Base-by-base conservation (phyloP, 2,797 vertebrate species). In the Apogon talboti region DNA sequence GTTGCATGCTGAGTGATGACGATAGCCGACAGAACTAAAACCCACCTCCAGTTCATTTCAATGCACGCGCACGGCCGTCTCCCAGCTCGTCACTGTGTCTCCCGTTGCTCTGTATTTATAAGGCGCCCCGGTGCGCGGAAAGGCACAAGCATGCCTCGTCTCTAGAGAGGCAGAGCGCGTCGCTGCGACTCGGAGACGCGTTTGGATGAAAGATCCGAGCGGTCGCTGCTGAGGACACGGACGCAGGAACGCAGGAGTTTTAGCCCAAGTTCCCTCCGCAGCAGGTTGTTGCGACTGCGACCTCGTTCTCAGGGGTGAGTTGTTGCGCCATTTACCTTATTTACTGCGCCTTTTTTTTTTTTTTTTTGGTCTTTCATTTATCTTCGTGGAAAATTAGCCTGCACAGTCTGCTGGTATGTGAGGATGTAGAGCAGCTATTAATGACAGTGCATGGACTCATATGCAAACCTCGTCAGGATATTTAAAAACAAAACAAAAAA, bases 31-130 rank as follows among this genome's bases (percentile, higher is more conserved):
- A 57, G 38, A 81, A 84, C 76, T 64, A 88, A 86, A 90, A 93
- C 92, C 91, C 79, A 83, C 92, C 91, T 94, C 90, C 93, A 91
- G 86, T 84, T 89, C 76, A 93, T 90, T 92, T 92, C 91, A 92
- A 94, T 94, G 91, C 91, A 90, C 91, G 93, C 84, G 87, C 82
- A 87, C 92, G 91, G 89, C 88, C 91, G 89, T 87, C 74, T 76
- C 84, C 78, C 86, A 89, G 91, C 93, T 91, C 93, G 83, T 91
- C 89, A 86, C 88, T 11, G 85, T 80, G 85, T 87, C 87, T 83
- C 90, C 53, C 83, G 45, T 77, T 85, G 82, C 91, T 85, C 81
- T 83, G 90, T 92, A 89, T 94, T 92, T 92, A 92, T 90, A 94
- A 90, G 86, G 90, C 86, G 74, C 80, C 84, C 64, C 69, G 72